phyloP scores from a whole-genome alignment of 2,797 vertebrate species.

The Varecia variegata region DNA sequence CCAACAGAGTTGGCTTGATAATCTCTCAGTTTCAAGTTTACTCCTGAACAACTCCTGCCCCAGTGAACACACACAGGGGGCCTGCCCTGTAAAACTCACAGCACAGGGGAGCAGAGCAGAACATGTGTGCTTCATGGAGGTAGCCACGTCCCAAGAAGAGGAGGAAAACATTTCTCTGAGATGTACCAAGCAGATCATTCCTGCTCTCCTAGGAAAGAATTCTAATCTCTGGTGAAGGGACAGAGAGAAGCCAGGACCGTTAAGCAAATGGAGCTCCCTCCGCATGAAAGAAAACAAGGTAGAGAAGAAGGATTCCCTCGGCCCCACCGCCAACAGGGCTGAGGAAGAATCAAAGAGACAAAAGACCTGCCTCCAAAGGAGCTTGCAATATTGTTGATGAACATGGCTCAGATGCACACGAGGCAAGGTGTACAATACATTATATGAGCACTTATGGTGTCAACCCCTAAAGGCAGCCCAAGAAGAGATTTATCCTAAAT shows the following conservation, averaged over 20 bases:
- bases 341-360: neutral
- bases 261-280: neutral
- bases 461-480: neutral
- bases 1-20: neutral
- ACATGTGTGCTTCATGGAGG: neutral
- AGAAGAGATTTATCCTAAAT: neutral
- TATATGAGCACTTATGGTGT: neutral
- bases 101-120: neutral
- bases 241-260: neutral
- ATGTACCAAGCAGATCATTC: neutral
- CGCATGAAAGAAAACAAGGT: neutral
- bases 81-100: neutral
- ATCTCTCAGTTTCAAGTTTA: neutral
- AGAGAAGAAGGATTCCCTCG: neutral
- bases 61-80: rapidly evolving
- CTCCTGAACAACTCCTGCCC: neutral
- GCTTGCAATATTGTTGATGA: neutral
- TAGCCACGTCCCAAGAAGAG: neutral
- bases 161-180: neutral
- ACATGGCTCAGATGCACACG: neutral
- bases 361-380: neutral
- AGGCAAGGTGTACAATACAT: neutral
- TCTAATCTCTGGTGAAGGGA: neutral
- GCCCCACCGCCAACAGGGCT: too few species aligned
- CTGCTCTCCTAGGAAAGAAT: neutral